Percentiles rank a stretch among this genome's conserved stretches.
These are phyloP conservation scores for Pterocles burchelli DNA, from an alignment of 2,113 vertebrate genomes.

Conservation along the genomic window DNA sequence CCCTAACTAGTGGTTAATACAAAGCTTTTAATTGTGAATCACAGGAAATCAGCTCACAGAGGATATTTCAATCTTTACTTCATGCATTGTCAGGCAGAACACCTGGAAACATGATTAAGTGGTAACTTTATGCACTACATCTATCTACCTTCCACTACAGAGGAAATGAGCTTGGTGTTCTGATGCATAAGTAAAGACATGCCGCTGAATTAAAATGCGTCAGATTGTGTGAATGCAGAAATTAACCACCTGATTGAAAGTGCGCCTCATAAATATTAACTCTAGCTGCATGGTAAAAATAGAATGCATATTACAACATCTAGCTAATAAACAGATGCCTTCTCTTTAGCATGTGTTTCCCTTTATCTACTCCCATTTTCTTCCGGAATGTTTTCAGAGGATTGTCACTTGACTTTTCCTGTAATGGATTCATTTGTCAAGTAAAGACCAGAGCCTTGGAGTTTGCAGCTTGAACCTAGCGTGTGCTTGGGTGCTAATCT, in stretches of 20 bases:
- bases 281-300: neutral
- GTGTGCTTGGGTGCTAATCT: neutral
- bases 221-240: slow-evolving; percentile 22
- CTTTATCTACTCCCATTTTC: neutral
- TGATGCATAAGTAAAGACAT: neutral
- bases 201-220: slow-evolving; percentile 1
- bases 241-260: slow-evolving; percentile 44
- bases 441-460: neutral
- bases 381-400: neutral
- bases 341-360: neutral
- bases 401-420: neutral
- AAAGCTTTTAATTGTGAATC: neutral
- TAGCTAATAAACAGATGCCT: slow-evolving; percentile 4
- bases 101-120: neutral
- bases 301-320: neutral
- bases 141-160: neutral
- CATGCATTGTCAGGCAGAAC: neutral
- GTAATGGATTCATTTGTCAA: neutral
- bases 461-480: neutral
- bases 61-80: neutral
- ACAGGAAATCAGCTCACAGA: neutral
- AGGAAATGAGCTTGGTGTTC: slow-evolving; percentile 19
- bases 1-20: neutral
- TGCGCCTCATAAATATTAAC: slow-evolving; percentile 42
- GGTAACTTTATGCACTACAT: neutral